A percentile compares a stretch with the other conserved stretches of the same genome.
phyloP scores from a whole-genome alignment of 2,113 vertebrate genomes.

The Tapirus terrestris region DNA sequence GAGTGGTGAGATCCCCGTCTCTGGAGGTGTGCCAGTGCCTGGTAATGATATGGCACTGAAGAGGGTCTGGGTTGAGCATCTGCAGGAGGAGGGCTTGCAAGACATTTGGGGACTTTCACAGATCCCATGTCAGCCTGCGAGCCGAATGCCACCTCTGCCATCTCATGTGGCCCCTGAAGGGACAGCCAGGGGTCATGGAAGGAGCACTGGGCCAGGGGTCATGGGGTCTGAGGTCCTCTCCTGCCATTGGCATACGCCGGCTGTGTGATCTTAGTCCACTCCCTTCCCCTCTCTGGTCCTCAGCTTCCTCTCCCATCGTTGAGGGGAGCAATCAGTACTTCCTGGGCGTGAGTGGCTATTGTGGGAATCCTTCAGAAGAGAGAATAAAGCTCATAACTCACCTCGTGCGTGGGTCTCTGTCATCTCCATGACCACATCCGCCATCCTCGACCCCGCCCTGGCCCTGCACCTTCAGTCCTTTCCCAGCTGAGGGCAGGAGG shows the following conservation, averaged over 20 bases:
- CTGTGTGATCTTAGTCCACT: not conserved
- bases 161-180: not conserved
- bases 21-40: not conserved
- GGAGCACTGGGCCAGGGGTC: not conserved
- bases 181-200: not conserved
- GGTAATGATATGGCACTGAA: too few relatives aligned
- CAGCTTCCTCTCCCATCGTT: not conserved
- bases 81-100: not conserved
- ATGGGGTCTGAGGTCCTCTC: not conserved
- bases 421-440: not conserved
- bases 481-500: not conserved
- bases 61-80: not conserved
- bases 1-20: not conserved
- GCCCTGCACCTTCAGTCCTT: not conserved
- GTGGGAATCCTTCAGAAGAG: not conserved
- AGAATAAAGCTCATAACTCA: constrained; percentile 39
- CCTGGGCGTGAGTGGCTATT: not conserved
- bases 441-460: not conserved
- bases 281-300: not conserved
- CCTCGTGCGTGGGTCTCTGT: not conserved
- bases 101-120: not conserved
- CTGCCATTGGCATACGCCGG: not conserved
- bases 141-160: not conserved
- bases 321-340: not conserved
- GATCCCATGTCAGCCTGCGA: not conserved